Evolutionary conservation across 2,113 vertebrate genomes (phyloP), one percentile per base, ranked within the genome.

Genomic region (Atractosteus spatula): DNA sequence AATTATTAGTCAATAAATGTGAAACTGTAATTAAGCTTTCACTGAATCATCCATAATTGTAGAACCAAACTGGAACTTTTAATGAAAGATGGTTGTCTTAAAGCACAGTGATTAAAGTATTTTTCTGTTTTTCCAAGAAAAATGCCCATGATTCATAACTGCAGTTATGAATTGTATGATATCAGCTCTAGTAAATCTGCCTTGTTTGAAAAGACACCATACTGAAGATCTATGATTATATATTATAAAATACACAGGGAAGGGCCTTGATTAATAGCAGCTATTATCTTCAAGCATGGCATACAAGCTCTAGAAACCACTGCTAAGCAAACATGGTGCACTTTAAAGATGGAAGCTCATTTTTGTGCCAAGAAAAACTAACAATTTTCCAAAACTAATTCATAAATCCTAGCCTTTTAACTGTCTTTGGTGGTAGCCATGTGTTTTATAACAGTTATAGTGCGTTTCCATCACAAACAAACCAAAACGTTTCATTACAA

Each of bases 331-430:
- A 41, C 16, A 44, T 29, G 54, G 54, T 8, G 29, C 17, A 51
- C 43, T 71, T 51, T 71, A 61, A 43, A 62, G 70, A 71, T 42
- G 56, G 61, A 29, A 51, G 45, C 62, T 59, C 41, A 54, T 51
- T 8, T 3, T 29, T 29, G 17, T 16, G 59, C 61, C 44, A 17
- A 71, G 43, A 64, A 47, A 54, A 71, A 71, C 45, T 14, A 63
- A 45, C 41, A 64, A 41, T 8, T 14, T 66, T 65, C 62, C 62
- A 72, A 44, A 72, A 41, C 41, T 66, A 72, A 72, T 64, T 41
- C 16, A n/a, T 16, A 54, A 68, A 68, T 12, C 45, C 8, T 44
- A 16, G 17, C 47, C 69, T 55, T 4, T n/a, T 42, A 51, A 44
- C 17, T 45, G 13, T 62, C 59, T 17, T 54, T 7, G 1, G 8